Percentiles rank a stretch among this genome's conserved stretches.
Conservation (phyloP, 2,797 vertebrate genomes). For the Thripadectes ignobilis region DNA sequence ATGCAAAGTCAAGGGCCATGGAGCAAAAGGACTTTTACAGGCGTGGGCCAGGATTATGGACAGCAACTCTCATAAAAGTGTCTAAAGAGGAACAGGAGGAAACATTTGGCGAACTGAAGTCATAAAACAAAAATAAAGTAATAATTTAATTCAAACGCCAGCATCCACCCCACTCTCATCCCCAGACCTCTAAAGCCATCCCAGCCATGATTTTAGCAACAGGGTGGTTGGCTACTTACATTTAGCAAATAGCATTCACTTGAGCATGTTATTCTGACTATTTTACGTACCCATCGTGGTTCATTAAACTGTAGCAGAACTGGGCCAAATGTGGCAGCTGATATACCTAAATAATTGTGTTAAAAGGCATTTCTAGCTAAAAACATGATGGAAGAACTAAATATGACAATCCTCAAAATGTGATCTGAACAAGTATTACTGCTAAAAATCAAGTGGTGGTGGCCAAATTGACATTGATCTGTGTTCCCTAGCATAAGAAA, state of each 20-base stretch:
- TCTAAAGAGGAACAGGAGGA: neutral
- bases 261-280: neutral
- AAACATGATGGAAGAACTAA: neutral
- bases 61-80: neutral
- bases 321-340: neutral
- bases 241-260: neutral
- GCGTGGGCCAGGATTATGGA: neutral
- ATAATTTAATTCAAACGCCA: neutral
- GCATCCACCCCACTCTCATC: neutral
- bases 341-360: neutral
- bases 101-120: neutral
- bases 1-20: rapidly evolving
- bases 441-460: neutral
- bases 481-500: neutral
- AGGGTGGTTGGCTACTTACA: neutral
- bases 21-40: neutral
- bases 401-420: neutral
- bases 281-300: neutral
- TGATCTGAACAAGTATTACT: neutral
- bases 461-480: neutral
- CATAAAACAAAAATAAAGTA: neutral
- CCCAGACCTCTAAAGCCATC: neutral
- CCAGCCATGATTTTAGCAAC: neutral
- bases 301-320: neutral
- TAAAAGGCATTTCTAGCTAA: neutral